Conservation (phyloP, 2,888 invertebrate genomes). For the Tenthredo notha region DNA sequence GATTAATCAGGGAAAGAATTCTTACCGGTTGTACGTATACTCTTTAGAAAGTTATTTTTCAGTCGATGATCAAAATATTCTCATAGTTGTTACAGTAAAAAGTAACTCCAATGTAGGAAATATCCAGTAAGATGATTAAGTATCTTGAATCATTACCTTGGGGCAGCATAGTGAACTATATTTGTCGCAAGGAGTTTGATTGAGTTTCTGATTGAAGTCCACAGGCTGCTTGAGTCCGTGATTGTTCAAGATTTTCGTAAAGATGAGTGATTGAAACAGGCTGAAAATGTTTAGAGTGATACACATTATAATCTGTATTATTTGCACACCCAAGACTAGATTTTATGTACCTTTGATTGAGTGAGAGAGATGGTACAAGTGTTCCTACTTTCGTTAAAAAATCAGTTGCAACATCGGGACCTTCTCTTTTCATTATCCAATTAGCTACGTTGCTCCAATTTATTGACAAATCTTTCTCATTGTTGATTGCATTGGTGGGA, state of each 20-base stretch:
- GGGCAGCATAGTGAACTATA: constrained; percentile 73
- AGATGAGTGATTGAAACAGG: constrained; percentile 73
- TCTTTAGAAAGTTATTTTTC: background rate
- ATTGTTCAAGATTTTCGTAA: constrained; percentile 72
- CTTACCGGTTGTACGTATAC: background rate
- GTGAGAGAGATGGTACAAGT: constrained; percentile 80
- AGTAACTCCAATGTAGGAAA: background rate
- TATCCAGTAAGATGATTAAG: background rate
- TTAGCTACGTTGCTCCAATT: constrained; percentile 83
- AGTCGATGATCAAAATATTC: background rate
- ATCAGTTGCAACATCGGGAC: constrained; percentile 81
- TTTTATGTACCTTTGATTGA: constrained; percentile 81
- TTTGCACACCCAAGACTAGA: background rate
- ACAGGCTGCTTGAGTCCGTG: constrained; percentile 69
- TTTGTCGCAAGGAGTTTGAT: constrained; percentile 62
- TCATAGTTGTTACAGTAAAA: background rate
- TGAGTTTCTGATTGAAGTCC: constrained; percentile 64
- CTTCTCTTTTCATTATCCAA: constrained; percentile 82
- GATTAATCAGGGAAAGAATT: background rate
- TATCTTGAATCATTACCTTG: constrained; percentile 65
- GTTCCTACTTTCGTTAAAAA: constrained; percentile 81
- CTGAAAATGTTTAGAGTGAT: constrained; percentile 62
- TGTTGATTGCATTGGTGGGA: constrained; percentile 72
- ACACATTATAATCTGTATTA: background rate
- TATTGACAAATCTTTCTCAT: constrained; percentile 75